These are phyloP conservation scores for Emys orbicularis DNA, from an alignment of 2,797 vertebrate species.

Conservation along the genomic window DNA sequence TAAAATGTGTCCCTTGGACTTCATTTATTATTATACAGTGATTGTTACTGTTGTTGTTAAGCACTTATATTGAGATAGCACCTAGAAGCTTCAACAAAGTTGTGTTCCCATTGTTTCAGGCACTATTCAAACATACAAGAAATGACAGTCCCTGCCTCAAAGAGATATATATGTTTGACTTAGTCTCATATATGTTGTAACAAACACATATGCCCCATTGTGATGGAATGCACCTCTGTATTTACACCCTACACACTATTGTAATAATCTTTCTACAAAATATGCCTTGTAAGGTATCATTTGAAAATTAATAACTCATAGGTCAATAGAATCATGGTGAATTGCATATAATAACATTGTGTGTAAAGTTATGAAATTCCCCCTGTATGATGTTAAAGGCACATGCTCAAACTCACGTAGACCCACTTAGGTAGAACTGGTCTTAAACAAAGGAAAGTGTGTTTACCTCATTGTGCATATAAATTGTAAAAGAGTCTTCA, in stretches of 20 bases:
- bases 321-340: neutral
- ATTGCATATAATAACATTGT: no score
- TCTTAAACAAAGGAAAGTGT: neutral
- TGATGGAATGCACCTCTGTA: neutral
- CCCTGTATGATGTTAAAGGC: neutral
- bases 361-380: no score
- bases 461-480: neutral
- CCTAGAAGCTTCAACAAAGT: neutral
- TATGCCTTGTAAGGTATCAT: neutral
- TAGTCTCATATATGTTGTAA: neutral
- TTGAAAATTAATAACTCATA: neutral
- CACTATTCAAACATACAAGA: rapidly evolving
- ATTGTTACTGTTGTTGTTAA: neutral
- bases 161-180: neutral
- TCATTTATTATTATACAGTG: neutral
- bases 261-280: neutral
- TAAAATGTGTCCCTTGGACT: neutral
- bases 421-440: neutral
- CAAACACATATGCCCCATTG: neutral
- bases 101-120: neutral
- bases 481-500: neutral
- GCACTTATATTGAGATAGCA: neutral
- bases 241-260: neutral
- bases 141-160: rapidly evolving
- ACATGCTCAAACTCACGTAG: neutral